A percentile compares a stretch with the other conserved stretches of the same genome.
phyloP scores from a whole-genome alignment of 2,888 invertebrate species.

The Dastarcus helophoroides region DNA sequence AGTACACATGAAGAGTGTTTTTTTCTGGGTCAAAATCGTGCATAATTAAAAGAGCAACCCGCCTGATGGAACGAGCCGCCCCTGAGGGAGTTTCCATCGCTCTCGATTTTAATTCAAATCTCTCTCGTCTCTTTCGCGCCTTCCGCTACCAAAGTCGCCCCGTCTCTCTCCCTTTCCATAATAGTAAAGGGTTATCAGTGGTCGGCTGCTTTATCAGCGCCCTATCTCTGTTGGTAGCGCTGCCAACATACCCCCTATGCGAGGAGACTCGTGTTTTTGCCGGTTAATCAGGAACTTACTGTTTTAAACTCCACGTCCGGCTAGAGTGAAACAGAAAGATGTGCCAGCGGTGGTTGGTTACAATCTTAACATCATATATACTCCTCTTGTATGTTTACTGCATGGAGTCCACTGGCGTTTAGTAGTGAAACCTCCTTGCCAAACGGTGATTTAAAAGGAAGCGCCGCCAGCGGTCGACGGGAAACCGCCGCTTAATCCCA shows the following conservation, averaged over 20 bases:
- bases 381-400: conserved; percentile 29
- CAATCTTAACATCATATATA: conserved; percentile 23
- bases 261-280: conserved; percentile 19
- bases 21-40: no score
- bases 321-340: conserved; percentile 33
- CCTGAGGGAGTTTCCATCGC: conserved; percentile 37
- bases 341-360: conserved; percentile 24
- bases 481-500: conserved; percentile 2
- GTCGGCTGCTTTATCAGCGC: conserved; percentile 30
- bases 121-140: conserved; percentile 26
- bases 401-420: conserved; percentile 29
- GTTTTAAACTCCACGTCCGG: conserved; percentile 42
- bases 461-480: not conserved
- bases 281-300: conserved; percentile 35
- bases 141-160: conserved; percentile 8
- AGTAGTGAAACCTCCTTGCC: conserved; percentile 30
- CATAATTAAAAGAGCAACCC: no score
- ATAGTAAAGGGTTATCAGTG: conserved; percentile 41
- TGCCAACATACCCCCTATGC: conserved; percentile 2
- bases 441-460: conserved; percentile 20
- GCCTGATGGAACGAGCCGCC: no score
- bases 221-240: conserved; percentile 24
- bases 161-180: conserved; percentile 26
- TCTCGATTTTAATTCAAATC: conserved; percentile 38
- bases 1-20: no score